Base-by-base conservation (phyloP, 1,140 invertebrate genomes). In the Trypoxylus dichotomus region DNA sequence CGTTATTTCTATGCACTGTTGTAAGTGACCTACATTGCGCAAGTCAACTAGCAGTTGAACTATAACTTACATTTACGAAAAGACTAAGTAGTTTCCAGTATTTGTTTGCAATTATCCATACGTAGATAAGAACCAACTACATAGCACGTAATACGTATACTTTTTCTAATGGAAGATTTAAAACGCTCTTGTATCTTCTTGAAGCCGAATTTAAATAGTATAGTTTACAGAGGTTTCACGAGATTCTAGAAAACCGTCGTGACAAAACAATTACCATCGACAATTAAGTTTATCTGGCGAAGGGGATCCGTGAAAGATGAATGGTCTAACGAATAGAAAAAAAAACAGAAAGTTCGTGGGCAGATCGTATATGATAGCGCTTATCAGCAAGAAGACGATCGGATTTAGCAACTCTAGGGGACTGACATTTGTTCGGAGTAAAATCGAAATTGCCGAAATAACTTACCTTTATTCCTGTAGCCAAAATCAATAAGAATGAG, bases 351-450 rank as follows among this genome's bases (percentile, higher is more conserved):
- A 68, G 60, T 29, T 24, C 7, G 60, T 24, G 19, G 7, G 24
- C 60, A 27, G 60, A 68, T 68, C 60, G 24, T 68, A 68, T 25
- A 68, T 68, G 60, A 68, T 68, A 68, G 21, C 60, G 60, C 60
- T 68, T 68, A 68, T 68, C 60, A 68, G 60, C 3, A 21, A 29
- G 60, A 68, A 68, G 27, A 68, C 60, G 60, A 68, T 68, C 60
- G 60, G 60, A 68, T 29, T 68, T 68, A 21, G 27, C 24, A 68
- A 68, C 24, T 68, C 27, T 24, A 68, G 27, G 60, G 60, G 21
- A 68, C 60, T 68, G 60, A 68, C 60, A 29, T 68, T 68, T 68
- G 60, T 68, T 68, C 60, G 11, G 60, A 68, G 11, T 11, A 24
- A 13, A 68, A 24, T 24, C 24, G 21, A 68, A 68, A 68, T 68